A percentile compares a stretch with the other conserved stretches of the same genome.
These are phyloP conservation scores for Tanytarsus gracilentus DNA, from an alignment of 2,888 invertebrate genomes.

Conservation along the genomic window DNA sequence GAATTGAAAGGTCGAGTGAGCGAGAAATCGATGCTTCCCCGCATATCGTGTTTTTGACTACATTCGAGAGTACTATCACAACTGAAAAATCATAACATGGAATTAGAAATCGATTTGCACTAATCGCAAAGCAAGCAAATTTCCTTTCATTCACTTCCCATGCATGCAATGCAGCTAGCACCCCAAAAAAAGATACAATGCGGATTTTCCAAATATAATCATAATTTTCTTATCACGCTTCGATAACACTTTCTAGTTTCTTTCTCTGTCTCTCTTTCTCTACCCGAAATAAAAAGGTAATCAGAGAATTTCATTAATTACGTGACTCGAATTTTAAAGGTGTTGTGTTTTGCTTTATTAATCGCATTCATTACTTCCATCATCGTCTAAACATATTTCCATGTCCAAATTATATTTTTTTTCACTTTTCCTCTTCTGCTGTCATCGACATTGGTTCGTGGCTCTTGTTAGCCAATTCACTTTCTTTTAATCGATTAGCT, in stretches of 20 bases:
- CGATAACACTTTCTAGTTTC: conserved; percentile 17
- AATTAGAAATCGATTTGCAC: background rate
- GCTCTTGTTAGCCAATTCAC: conserved; percentile 5
- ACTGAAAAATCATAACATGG: conserved; percentile 6
- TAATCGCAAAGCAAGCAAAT: conserved; percentile 1
- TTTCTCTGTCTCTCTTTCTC: no score
- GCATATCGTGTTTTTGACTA: background rate
- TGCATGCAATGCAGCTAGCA: background rate
- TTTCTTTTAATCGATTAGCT: conserved; percentile 18
- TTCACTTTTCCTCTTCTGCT: background rate
- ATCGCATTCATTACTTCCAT: conserved; percentile 5
- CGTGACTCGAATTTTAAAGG: conserved; percentile 4
- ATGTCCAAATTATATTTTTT: background rate
- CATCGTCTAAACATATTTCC: background rate
- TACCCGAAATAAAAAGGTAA: no score
- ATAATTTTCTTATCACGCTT: conserved; percentile 25
- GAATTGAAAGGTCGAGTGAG: conserved; percentile 16
- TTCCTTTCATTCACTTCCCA: no score
- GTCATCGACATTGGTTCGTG: background rate
- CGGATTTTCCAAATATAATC: conserved; percentile 3
- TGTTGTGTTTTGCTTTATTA: no score
- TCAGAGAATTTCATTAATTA: conserved; percentile 11
- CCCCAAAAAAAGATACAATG: background rate
- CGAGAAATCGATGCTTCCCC: conserved; percentile 4
- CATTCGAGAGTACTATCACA: background rate